Evolutionary conservation across 2,797 vertebrate genomes (phyloP), one percentile per base, ranked within the genome.

Genomic region (Protonibea diacanthus): DNA sequence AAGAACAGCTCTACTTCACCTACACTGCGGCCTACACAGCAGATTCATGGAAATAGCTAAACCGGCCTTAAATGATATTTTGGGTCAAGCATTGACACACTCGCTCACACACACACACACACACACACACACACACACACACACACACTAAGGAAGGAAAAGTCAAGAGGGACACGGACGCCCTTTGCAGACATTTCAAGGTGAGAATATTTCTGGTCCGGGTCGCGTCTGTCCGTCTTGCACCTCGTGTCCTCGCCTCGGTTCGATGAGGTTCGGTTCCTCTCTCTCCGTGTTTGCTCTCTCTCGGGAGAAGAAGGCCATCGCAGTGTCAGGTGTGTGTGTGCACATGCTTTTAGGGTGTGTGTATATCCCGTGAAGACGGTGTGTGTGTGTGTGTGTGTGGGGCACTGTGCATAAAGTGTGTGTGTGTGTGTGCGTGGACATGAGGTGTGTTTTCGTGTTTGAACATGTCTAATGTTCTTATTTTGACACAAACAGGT

Each of bases 401-500:
- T 83, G 77, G 72, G 71, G 65, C 78, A 70, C 74, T 81, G 77
- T 87, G 91, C 71, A 74, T 48, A 51, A 61, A 64, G 66, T 55
- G 58, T 83, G 72, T 76, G 57, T 78, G 25, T 80, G 76, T 70
- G 78, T 66, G 49, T 58, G 59, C 62, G 57, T 73, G 81, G 86
- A 87, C 86, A 83, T 81, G 69, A 86, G 80, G 84, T 86, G 83
- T 80, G 77, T 64, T 80, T 82, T 66, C 67, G 58, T 81, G 74
- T 79, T 72, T n/a, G 71, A 88, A 87, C 71, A 66, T 51, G 76
- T 94, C 86, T 86, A 85, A 86, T 77, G 92, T 90, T 94, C 85
- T 87, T 82, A 81, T 81, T 90, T 92, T 88, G 82, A 94, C 89
- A 94, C 81, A 91, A 93, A 94, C 86, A 87, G 78, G 90, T 92